Evolutionary conservation across 2,113 vertebrate species (phyloP), one percentile per base, ranked within the genome.

Genomic region (Marmota monax): DNA sequence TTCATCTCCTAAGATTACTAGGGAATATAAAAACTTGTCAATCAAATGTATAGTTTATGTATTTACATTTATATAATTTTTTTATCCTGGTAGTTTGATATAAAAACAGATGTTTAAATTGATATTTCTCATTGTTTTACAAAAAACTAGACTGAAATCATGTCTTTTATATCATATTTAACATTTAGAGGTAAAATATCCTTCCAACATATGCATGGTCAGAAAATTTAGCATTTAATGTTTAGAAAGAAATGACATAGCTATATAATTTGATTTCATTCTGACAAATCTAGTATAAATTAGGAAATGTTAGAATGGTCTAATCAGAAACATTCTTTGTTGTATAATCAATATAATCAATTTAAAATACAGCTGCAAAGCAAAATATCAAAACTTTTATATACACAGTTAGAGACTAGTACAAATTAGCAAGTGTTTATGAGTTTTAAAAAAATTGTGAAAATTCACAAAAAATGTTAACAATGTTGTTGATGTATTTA

Each of bases 191-290:
- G 72, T 96, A 97, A 98, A 93, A 74, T 97, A 92, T 96, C 95
- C 92, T 89, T 96, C 88, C 82, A 87, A 96, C 96, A 96, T 97
- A 95, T 97, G 94, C 94, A 89, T 96, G 88, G 96, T 98, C 95
- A 98, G 96, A 97, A 98, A 98, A 98, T 97, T 97, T 98, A 98
- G 97, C 93, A 98, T 97, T 98, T 98, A 97, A 93, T 97, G 93
- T 98, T 98, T 95, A 97, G 96, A 98, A 98, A 98, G 96, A 98
- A 98, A 98, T 98, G 95, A 98, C 97, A 95, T 98, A 98, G 98
- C 94, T 97, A 97, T 98, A 96, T 98, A 98, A 98, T 97, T 98
- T 98, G 90, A 97, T 97, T 98, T 97, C 84, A 92, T 95, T 96
- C 78, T 98, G 92, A 98, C 90, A 97, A 96, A 97, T 96, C 27